Conservation (phyloP, 2,113 vertebrate species). For the Tylochromis polylepis region DNA sequence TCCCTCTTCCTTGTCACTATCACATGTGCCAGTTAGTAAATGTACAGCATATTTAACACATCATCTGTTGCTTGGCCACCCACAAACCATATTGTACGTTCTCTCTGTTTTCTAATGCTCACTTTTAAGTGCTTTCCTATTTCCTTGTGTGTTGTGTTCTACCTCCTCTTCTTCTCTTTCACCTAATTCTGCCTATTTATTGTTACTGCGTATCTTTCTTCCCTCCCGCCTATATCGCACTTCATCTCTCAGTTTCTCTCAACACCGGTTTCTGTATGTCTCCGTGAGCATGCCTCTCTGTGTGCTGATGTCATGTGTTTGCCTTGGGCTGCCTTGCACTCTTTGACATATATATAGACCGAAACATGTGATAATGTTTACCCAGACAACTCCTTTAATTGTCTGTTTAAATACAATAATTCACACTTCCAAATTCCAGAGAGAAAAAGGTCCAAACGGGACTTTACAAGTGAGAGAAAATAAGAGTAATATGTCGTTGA, state of each 20-base stretch:
- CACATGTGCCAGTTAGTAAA: constrained; percentile 23
- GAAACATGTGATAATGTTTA: constrained; percentile 55
- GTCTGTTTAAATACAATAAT: constrained; percentile 42
- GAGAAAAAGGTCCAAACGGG: background rate
- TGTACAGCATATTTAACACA: constrained; percentile 37
- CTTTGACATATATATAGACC: constrained; percentile 53
- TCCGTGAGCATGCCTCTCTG: background rate
- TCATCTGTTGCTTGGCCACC: constrained; percentile 18
- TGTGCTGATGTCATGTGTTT: constrained; percentile 66
- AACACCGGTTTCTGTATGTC: background rate
- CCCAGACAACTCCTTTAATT: constrained; percentile 60
- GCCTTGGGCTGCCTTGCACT: constrained; percentile 31
- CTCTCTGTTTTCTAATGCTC: background rate
- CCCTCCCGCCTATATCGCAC: constrained; percentile 15
- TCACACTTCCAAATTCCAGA: constrained; percentile 31
- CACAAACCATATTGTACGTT: background rate
- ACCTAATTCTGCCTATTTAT: constrained; percentile 19
- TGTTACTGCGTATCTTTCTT: background rate
- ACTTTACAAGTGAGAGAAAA: background rate
- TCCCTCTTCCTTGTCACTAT: constrained; percentile 12
- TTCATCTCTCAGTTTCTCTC: constrained; percentile 45
- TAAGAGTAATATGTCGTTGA: background rate
- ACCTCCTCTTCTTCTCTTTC: constrained; percentile 8
- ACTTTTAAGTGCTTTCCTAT: background rate
- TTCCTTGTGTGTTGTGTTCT: background rate